Base-by-base conservation (phyloP, 2,888 invertebrate species). In the Microplitis deprimator region DNA sequence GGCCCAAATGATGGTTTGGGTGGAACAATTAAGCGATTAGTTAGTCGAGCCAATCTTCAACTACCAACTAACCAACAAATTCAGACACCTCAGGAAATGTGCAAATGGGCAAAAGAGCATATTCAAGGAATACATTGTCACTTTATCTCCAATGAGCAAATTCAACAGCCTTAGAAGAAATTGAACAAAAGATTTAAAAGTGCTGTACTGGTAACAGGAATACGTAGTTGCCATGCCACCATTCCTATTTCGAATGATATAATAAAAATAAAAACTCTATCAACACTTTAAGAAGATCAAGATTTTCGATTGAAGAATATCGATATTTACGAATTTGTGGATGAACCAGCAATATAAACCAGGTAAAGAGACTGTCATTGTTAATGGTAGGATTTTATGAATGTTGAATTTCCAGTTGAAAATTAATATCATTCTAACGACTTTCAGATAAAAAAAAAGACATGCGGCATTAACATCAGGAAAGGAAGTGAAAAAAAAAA, bases 251-350 rank as follows among this genome's bases (percentile, higher is more conserved):
- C 1, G 1, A 20, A 20, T 20, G 1, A 20, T 20, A 20, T 62
- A 13, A 16, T 62, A n/a, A 62, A 13, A 62, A n/a, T 62, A 17
- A 62, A 62, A 62, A 62, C 16, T n/a, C 13, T 62, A 62, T 16
- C 62, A 8, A 10, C 62, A 62, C 13, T 13, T 62, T 2, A 62
- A 13, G 16, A 62, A 62, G 62, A 16, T n/a, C 1, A 62, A 13
- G 62, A 62, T 62, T 62, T 62, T 62, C 62, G 62, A n/a, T 62
- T 13, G n/a, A 62, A 5, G 13, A 62, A 62, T 62, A 17, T n/a
- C 6, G 13, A 62, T 62, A 16, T 62, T 6, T 62, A 62, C 17
- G n/a, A 62, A 13, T 16, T 62, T n/a, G 17, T 62, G 7, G n/a
- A 62, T 10, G 62, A 62, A n/a, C 17, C 5, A 62, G 62, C 7